Base-by-base conservation (phyloP, 2,113 vertebrate genomes). In the Xiphophorus couchianus region DNA sequence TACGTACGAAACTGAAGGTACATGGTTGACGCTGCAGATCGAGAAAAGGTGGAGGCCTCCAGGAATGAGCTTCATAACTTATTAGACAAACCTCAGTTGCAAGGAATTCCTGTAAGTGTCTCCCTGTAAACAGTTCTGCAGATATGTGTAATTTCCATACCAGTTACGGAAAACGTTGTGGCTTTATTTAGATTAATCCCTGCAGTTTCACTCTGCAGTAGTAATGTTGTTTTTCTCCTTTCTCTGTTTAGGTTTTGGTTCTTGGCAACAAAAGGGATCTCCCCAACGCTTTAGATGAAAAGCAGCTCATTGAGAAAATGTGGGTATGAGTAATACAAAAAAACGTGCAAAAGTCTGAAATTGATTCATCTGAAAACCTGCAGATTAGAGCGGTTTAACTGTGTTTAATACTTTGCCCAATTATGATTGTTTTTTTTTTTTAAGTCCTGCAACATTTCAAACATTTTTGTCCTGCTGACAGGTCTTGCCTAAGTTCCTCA, bases 1-100 rank as follows among this genome's bases (percentile, higher is more conserved):
- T 10, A 13, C 30, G 62, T 14, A 15, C 80, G 7, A 94, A 74
- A 92, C 58, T 86, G 51, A 58, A 99, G 98, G 80, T 99, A 99
- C 91, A 99, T 99, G 98, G 97, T 99, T 93, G 98, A 99, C 76
- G 98, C 98, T 83, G 98, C 97, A 73, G 98, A 99, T 92, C 94
- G 93, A 90, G 97, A 99, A 73, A 99, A 99, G 91, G 97, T 99
- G 90, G 98, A 99, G 92, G 96, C 97, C 4, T 99, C 98, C 67
- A 95, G 96, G 89, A 99, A 99, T 48, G 98, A 99, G 74, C 96
- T 99, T 84, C 97, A 99, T 89, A 99, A 99, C 92, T 96, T 99
- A 86, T 95, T 99, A 97, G 98, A 99, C 88, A 99, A 99, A 90
- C 98, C 98, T 75, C 98, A 99, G 92, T 90, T 99, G 94, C 98